Conservation (phyloP, 2,888 invertebrate species). For the Heliconius erato region DNA sequence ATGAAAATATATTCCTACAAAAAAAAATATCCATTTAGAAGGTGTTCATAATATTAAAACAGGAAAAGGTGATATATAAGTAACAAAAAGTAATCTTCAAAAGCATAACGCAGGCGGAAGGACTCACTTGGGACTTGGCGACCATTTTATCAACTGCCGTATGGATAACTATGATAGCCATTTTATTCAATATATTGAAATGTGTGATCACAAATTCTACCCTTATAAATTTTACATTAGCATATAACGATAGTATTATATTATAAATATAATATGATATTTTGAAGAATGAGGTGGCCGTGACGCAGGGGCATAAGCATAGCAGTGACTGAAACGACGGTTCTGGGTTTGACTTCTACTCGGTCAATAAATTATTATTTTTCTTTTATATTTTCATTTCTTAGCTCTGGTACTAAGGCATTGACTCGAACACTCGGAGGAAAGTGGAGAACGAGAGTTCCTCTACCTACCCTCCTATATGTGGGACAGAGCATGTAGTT, state of each 20-base stretch:
- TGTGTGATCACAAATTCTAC: background rate
- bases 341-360: no score
- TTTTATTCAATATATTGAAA: constrained; percentile 8
- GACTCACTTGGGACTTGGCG: constrained; percentile 11
- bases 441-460: no score
- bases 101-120: constrained; percentile 2
- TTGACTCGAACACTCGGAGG: no score
- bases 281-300: no score
- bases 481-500: no score
- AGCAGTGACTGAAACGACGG: no score
- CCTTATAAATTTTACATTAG: background rate
- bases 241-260: background rate
- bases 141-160: constrained; percentile 16
- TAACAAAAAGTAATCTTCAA: constrained; percentile 17
- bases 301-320: no score
- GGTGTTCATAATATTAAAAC: constrained; percentile 6
- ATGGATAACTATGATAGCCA: background rate
- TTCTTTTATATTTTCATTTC: no score
- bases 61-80: background rate
- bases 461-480: no score
- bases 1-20: background rate
- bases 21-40: background rate
- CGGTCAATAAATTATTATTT: no score
- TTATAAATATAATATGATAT: no score
- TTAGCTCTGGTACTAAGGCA: no score